Conservation (phyloP, 2,888 invertebrate genomes). For the Tholera decimalis region DNA sequence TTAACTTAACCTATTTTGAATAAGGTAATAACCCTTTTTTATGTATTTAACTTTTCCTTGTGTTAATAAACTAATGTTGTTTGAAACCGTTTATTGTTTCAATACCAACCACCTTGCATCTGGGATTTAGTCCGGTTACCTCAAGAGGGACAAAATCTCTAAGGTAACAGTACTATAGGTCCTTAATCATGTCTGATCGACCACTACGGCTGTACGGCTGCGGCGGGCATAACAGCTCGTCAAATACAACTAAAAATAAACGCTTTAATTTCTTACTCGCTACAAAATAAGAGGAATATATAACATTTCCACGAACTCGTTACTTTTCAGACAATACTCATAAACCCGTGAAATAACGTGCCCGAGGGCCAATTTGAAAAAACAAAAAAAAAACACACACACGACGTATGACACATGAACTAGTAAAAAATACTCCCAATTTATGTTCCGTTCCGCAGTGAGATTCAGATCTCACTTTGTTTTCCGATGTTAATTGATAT, state of each 20-base stretch:
- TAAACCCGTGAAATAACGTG: conserved; percentile 6
- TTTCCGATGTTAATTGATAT: conserved; percentile 44
- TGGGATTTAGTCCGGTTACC: too few relatives aligned
- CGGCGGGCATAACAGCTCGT: too few relatives aligned
- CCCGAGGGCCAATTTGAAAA: conserved; percentile 7
- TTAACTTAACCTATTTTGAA: too few relatives aligned
- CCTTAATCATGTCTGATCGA: too few relatives aligned
- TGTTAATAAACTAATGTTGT: too few relatives aligned
- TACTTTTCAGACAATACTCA: not conserved
- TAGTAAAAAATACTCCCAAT: conserved; percentile 22
- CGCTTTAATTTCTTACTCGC: not conserved
- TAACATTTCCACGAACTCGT: not conserved
- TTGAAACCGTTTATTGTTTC: too few relatives aligned
- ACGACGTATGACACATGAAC: conserved; percentile 22
- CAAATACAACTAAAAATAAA: not conserved
- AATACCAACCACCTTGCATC: too few relatives aligned
- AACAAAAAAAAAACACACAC: not conserved
- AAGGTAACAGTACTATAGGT: too few relatives aligned
- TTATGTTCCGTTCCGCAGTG: conserved; percentile 22
- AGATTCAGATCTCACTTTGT: conserved; percentile 26
- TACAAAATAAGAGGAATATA: not conserved
- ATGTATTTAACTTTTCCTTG: too few relatives aligned
- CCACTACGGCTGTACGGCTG: too few relatives aligned
- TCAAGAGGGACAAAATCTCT: too few relatives aligned
- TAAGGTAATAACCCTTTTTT: too few relatives aligned